Conservation (phyloP, 2,113 vertebrate genomes). For the Hippotragus niger region DNA sequence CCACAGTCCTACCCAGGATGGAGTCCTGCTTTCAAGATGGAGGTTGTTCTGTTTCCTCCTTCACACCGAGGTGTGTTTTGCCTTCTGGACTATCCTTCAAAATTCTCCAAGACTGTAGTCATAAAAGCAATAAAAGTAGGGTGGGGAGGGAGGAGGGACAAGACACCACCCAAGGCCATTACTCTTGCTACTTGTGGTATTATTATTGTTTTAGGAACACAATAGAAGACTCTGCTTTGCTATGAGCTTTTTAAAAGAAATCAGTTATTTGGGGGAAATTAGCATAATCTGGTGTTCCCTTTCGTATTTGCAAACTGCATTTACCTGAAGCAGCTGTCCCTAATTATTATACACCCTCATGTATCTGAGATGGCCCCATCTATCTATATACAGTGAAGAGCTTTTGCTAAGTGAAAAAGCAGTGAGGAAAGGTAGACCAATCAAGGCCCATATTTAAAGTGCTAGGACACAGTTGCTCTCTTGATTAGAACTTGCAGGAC, state of each 20-base stretch:
- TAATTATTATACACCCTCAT: constrained; percentile 65
- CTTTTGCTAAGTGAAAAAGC: constrained; percentile 59
- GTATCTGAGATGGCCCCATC: constrained; percentile 53
- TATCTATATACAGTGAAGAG: constrained; percentile 52
- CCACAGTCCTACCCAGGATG: not conserved
- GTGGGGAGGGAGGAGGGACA: not conserved
- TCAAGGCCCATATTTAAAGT: constrained; percentile 30
- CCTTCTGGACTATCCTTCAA: constrained; percentile 60
- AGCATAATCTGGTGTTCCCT: constrained; percentile 65
- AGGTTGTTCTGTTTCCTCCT: not conserved
- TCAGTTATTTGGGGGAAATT: constrained; percentile 69
- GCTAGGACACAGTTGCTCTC: constrained; percentile 43
- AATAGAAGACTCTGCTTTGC: constrained; percentile 1
- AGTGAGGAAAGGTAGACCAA: not conserved
- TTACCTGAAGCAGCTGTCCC: constrained; percentile 77
- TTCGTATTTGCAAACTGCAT: constrained; percentile 73
- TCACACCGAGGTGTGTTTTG: not conserved
- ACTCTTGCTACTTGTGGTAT: constrained; percentile 41
- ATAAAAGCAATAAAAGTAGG: not conserved
- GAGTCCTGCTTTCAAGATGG: not conserved
- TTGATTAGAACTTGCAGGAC: not conserved
- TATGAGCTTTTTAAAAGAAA: not conserved
- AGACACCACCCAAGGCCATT: not conserved
- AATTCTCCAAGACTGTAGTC: constrained; percentile 31
- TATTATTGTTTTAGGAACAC: not conserved